A percentile compares a stretch with the other conserved stretches of the same genome.
Conservation (phyloP, 2,113 vertebrate species). For the Ptyas mucosa region DNA sequence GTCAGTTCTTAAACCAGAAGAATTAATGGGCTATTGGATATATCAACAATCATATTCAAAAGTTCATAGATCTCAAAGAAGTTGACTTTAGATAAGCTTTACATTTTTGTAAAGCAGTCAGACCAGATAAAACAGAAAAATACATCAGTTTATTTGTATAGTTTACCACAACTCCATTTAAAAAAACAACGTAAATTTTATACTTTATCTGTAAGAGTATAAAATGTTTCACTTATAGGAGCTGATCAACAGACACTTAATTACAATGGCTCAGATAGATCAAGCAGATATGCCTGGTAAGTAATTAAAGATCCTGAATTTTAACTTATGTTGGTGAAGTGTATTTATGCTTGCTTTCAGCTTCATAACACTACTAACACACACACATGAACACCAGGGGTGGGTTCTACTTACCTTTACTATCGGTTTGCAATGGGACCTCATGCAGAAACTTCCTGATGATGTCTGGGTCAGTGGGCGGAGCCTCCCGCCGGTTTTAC, state of each 20-base stretch:
- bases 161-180: background rate
- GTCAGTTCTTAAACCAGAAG: background rate
- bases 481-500: too few relatives aligned
- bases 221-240: conserved; percentile 75
- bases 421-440: too few relatives aligned
- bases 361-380: background rate
- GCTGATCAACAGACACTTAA: conserved; percentile 96
- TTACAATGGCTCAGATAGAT: conserved; percentile 99
- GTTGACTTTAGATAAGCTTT: background rate
- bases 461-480: too few relatives aligned
- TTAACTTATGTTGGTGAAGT: background rate
- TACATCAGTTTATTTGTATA: background rate
- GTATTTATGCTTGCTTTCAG: background rate
- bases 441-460: too few relatives aligned
- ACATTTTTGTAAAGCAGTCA: background rate
- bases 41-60: background rate
- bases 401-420: too few relatives aligned
- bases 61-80: background rate
- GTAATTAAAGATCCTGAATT: conserved; percentile 28
- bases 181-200: background rate
- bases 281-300: conserved; percentile 96
- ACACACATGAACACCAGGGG: background rate
- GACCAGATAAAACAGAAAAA: background rate
- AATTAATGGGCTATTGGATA: background rate
- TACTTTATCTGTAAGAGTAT: conserved; percentile 15